Conservation (phyloP, 1,140 invertebrate species). For the Heterodera schachtii region DNA sequence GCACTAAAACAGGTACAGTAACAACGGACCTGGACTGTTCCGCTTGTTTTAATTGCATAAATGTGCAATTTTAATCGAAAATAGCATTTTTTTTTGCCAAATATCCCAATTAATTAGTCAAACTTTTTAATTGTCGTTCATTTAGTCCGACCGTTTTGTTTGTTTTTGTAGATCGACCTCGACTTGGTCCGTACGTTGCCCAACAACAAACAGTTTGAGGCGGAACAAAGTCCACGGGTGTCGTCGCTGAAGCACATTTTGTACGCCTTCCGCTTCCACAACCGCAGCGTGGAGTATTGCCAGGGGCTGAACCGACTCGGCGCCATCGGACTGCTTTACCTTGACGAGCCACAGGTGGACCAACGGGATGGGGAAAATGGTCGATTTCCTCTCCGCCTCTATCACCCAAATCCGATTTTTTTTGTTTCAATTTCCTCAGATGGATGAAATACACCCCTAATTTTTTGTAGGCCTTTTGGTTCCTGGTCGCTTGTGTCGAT, state of each 20-base stretch:
- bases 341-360: constrained; percentile 70
- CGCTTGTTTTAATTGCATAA: too few species aligned
- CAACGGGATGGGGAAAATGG: too few species aligned
- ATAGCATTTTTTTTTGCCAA: too few species aligned
- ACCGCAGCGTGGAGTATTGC: constrained; percentile 50
- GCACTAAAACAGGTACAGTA: constrained; percentile 61
- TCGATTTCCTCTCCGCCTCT: too few species aligned
- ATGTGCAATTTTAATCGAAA: too few species aligned
- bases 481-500: constrained; percentile 71
- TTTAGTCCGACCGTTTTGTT: background rate
- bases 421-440: too few species aligned
- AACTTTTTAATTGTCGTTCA: background rate
- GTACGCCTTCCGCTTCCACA: constrained; percentile 53
- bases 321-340: constrained; percentile 71
- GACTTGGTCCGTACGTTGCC: constrained; percentile 50
- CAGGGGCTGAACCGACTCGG: constrained; percentile 71
- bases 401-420: constrained; percentile 63
- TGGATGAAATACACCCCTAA: too few species aligned
- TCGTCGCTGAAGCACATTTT: constrained; percentile 34
- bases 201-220: constrained; percentile 47
- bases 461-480: constrained; percentile 70
- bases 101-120: too few species aligned
- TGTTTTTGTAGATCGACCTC: constrained; percentile 37
- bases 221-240: constrained; percentile 38
- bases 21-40: too few species aligned